A percentile compares a stretch with the other conserved stretches of the same genome.
These are phyloP conservation scores for Semotilus atromaculatus DNA, from an alignment of 2,797 vertebrate species.

Conservation along the genomic window DNA sequence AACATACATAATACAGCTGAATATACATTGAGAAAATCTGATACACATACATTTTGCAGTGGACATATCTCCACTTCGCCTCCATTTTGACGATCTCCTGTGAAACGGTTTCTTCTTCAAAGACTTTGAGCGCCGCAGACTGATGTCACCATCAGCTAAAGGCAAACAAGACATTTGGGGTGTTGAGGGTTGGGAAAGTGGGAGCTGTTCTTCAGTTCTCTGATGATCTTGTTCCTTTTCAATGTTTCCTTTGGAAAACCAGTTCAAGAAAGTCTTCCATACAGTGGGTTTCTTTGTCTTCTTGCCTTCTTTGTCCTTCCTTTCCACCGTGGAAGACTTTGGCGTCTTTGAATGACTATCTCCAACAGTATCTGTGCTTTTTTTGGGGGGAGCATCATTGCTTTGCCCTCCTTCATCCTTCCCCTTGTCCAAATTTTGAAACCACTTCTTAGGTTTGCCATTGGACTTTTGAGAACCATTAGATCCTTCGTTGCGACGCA, in stretches of 20 bases:
- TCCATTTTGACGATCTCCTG: constrained; percentile 72
- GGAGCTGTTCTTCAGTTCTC: constrained; percentile 39
- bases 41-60: constrained; percentile 44
- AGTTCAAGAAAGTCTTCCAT: constrained; percentile 78
- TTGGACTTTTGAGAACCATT: constrained; percentile 29
- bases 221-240: constrained; percentile 74
- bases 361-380: not conserved
- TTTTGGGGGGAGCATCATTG: constrained; percentile 6
- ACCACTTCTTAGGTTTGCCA: constrained; percentile 40
- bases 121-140: constrained; percentile 50
- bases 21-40: not conserved
- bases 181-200: not conserved
- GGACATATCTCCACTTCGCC: constrained; percentile 51
- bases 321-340: constrained; percentile 42
- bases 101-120: constrained; percentile 70
- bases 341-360: not conserved
- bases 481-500: constrained; percentile 26
- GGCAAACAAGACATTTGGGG: constrained; percentile 36
- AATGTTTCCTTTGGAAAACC: constrained; percentile 73
- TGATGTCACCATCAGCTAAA: constrained; percentile 45
- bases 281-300: constrained; percentile 68
- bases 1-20: not conserved
- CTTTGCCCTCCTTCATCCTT: constrained; percentile 27
- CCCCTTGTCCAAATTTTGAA: constrained; percentile 47
- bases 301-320: constrained; percentile 67